A percentile compares a stretch with the other conserved stretches of the same genome.
Evolutionary conservation across 2,113 vertebrate genomes (phyloP).

Genomic region (Budorcas taxicolor): DNA sequence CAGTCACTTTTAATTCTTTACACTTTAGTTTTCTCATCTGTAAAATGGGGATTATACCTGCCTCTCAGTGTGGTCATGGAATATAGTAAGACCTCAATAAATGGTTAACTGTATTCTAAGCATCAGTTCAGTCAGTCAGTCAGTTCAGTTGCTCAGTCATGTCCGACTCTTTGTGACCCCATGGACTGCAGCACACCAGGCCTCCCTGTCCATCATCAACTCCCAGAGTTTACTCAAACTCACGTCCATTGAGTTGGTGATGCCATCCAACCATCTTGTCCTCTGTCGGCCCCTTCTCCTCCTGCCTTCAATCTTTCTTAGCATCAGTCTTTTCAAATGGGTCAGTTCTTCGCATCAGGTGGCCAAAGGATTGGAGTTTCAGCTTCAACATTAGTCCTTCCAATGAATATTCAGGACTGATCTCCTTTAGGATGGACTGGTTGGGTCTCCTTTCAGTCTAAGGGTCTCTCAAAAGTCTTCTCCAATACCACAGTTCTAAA

Average conservation of each 20-base stretch:
- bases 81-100: not conserved
- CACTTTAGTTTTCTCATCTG: not conserved
- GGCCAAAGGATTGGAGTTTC: not conserved
- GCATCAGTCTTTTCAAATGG: not conserved
- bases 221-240: not conserved
- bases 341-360: not conserved
- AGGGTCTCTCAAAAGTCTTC: not conserved
- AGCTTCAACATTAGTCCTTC: not conserved
- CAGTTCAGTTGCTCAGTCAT: not conserved
- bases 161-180: not conserved
- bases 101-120: not conserved
- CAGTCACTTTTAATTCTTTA: not conserved
- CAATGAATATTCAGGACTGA: not conserved
- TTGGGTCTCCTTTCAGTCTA: not conserved
- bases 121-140: not conserved
- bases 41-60: not conserved
- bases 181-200: not conserved
- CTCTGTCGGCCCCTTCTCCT: not conserved
- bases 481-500: not conserved
- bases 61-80: not conserved
- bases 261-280: not conserved
- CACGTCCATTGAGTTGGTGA: not conserved
- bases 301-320: not conserved
- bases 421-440: not conserved
- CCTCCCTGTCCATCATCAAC: not conserved